phyloP scores from a whole-genome alignment of 2,888 invertebrate species.

The Amiota communis region DNA sequence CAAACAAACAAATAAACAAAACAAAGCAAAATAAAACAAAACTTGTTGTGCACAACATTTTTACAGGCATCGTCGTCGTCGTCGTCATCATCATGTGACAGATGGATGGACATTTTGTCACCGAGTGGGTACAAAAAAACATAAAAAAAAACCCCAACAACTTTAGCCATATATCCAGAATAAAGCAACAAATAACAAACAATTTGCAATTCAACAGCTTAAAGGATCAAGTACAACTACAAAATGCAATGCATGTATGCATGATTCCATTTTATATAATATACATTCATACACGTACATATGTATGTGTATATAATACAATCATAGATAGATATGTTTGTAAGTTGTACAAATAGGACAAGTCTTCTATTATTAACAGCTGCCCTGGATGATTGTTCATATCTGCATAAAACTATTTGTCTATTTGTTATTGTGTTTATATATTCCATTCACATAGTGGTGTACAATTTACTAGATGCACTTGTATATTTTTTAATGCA shows the following conservation, averaged over 20 bases:
- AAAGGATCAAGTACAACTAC: constrained; percentile 62
- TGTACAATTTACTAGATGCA: neutral
- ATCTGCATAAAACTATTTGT: too few species aligned
- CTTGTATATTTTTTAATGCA: too few species aligned
- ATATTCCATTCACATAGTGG: neutral
- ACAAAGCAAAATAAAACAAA: neutral
- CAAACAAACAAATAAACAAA: neutral
- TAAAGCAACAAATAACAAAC: constrained; percentile 45
- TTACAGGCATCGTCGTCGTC: constrained; percentile 33
- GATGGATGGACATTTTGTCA: constrained; percentile 64
- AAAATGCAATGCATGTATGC: constrained; percentile 52
- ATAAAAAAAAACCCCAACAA: constrained; percentile 31
- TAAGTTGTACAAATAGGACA: neutral
- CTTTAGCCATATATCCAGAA: constrained; percentile 43
- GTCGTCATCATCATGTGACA: constrained; percentile 49
- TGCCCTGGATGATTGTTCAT: constrained; percentile 9
- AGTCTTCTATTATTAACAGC: constrained; percentile 11
- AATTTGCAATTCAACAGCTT: constrained; percentile 68
- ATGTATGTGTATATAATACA: too few species aligned
- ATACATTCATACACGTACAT: too few species aligned
- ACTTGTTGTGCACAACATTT: constrained; percentile 35
- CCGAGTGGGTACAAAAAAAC: constrained; percentile 39
- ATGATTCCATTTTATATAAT: too few species aligned
- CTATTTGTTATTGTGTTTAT: too few species aligned
- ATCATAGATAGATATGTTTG: neutral